phyloP scores from a whole-genome alignment of 1,140 invertebrate genomes.

The Cydia splendana region DNA sequence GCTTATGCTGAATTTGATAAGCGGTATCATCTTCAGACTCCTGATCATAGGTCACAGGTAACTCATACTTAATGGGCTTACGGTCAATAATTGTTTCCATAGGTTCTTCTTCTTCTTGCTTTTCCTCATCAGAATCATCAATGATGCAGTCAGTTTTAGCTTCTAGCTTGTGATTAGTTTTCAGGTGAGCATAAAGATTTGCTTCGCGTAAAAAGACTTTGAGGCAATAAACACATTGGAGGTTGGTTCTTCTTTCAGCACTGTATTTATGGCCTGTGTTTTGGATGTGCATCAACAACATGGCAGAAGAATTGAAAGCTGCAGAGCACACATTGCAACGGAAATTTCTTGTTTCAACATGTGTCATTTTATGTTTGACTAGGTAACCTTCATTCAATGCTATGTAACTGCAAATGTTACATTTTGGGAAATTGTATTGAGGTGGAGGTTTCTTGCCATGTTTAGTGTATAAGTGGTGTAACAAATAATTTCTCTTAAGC shows the following conservation, averaged over 20 bases:
- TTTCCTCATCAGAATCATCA: slow-evolving; percentile 82
- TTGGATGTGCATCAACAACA: slow-evolving; percentile 80
- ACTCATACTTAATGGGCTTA: slow-evolving; percentile 64
- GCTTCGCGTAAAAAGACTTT: slow-evolving; percentile 83
- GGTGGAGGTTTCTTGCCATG: slow-evolving; percentile 88
- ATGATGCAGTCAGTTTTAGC: slow-evolving; percentile 82
- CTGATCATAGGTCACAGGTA: slow-evolving; percentile 57
- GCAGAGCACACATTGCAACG: slow-evolving; percentile 79
- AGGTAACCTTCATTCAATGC: slow-evolving; percentile 85
- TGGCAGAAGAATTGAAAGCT: slow-evolving; percentile 73
- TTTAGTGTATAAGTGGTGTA: slow-evolving; percentile 90
- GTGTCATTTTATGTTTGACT: slow-evolving; percentile 83
- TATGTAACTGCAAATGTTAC: slow-evolving; percentile 87
- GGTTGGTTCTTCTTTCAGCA: slow-evolving; percentile 71
- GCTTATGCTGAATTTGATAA: slow-evolving; percentile 66
- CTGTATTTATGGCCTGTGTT: slow-evolving; percentile 80
- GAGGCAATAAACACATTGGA: slow-evolving; percentile 85
- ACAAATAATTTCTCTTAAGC: slow-evolving; percentile 86
- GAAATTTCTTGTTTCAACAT: slow-evolving; percentile 69
- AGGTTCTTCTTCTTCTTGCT: slow-evolving; percentile 43
- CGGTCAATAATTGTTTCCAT: slow-evolving; percentile 42
- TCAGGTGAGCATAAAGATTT: slow-evolving; percentile 85
- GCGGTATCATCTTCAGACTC: slow-evolving; percentile 65
- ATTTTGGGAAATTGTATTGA: slow-evolving; percentile 87
- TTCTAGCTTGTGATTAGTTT: slow-evolving; percentile 82